Evolutionary conservation across 2,888 invertebrate genomes (phyloP).

Genomic region (Camponotus fellah): DNA sequence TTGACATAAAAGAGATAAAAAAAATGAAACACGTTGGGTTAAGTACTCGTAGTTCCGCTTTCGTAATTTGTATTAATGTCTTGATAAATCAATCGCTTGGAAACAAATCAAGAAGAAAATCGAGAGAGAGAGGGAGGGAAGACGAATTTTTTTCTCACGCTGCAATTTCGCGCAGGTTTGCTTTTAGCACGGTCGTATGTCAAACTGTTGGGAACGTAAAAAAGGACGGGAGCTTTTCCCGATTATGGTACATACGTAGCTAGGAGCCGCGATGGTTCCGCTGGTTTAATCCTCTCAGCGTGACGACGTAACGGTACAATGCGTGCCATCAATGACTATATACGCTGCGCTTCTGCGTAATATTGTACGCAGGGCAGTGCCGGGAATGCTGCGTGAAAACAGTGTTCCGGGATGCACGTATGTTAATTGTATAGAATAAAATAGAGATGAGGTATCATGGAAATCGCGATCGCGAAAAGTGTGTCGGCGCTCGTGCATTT

Average conservation of each 20-base stretch:
- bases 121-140: neutral
- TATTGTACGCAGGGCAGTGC: constrained; percentile 18
- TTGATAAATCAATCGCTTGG: constrained; percentile 38
- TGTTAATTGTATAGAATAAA: constrained; percentile 44
- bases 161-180: constrained; percentile 23
- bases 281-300: constrained; percentile 79
- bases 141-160: constrained; percentile 41
- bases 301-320: constrained; percentile 82
- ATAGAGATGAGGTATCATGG: constrained; percentile 18
- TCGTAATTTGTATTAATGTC: constrained; percentile 36
- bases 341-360: constrained; percentile 44
- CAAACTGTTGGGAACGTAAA: constrained; percentile 47
- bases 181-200: constrained; percentile 17
- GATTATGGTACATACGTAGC: constrained; percentile 47
- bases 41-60: constrained; percentile 23
- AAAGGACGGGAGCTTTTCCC: constrained; percentile 60
- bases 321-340: constrained; percentile 74
- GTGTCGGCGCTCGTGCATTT: constrained; percentile 15
- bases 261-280: constrained; percentile 70
- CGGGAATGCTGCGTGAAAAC: constrained; percentile 57
- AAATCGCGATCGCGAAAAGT: constrained; percentile 19
- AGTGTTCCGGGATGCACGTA: constrained; percentile 16
- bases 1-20: neutral
- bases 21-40: neutral
- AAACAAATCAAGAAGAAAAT: neutral